Base-by-base conservation (phyloP, 2,888 invertebrate genomes). In the Leucophora obtusa region DNA sequence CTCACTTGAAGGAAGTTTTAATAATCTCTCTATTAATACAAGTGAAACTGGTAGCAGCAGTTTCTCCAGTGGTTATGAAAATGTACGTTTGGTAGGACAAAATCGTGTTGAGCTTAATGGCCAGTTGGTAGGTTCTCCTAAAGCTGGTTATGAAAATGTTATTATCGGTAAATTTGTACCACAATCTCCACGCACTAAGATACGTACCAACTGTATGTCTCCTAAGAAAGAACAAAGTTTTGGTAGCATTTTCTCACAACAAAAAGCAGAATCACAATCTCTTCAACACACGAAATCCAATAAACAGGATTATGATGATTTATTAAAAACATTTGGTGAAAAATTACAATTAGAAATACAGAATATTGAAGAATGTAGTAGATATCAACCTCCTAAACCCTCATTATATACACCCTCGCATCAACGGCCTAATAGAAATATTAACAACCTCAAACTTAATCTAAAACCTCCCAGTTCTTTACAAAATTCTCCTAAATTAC, bases 121-220 rank as follows among this genome's bases (percentile, higher is more conserved):
- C 3, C 84, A 84, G 69, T 11, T 80, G 8, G 59, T 83, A 6
- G 60, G 76, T 7, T 82, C 87, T 10, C 84, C 63, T 60, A 86
- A 86, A 50, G 84, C 85, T 15, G 86, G 88, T 28, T 94, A 94
- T 84, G 94, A 94, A 87, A 94, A 94, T 86, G 91, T 94, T 1
- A 88, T 91, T 63, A 86, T 88, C 21, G 85, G 85, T 24, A 92
- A 89, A 70, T 90, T 88, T 83, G 87, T 89, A 73, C 90, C 90
- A 28, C 90, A 90, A 78, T 90, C 89, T 83, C 90, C 89, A 11
- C 85, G 93, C 89, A 86, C 92, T 87, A 88, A 92, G 91, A 87
- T 89, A 90, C 82, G 92, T 89, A 89, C 92, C 75, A 89, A 92
- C 70, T 91, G 92, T 83, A 91, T 92, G 56, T 84, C 93, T 1